Base-by-base conservation (phyloP, 2,888 invertebrate species). In the Hypomecis atomaria region DNA sequence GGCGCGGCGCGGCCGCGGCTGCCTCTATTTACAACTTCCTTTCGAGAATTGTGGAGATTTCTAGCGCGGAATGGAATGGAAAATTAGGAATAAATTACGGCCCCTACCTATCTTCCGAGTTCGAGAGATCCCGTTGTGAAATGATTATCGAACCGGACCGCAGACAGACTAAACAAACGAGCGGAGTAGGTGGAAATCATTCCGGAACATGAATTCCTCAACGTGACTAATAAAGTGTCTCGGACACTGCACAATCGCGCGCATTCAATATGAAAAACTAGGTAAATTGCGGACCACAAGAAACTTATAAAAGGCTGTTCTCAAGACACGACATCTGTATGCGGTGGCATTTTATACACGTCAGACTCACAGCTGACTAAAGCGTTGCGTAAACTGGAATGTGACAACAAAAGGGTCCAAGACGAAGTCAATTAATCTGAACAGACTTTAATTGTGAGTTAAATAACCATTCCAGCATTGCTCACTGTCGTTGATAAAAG, bases 1-100 rank as follows among this genome's bases (percentile, higher is more conserved):
- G 76, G 71, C 70, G 70, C 68, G 71, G 66, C 48, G 70, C 68
- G 71, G 66, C 48, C 64, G 66, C 45, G 61, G 54, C 75, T 66
- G 72, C 70, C 70, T 79, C 78, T 82, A 86, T 88, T 87, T 82
- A 85, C 82, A 82, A 85, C 81, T 85, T 86, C 84, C 83, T 80
- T 77, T 75, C 72, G 73, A 72, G 72, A 80, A 79, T 75, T 69
- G 64, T 72, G 67, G 67, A 70, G 70, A 70, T 67, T 68, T 70
- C 66, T 66, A 73, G 75, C 70, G 71, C 70, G 69, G 72, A 78
- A 76, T 65, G 58, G 62, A 65, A 71, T 68, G 57, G 67, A 70
- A 69, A 66, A 53, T 65, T 47, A 53, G 48, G 53, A 54, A 61
- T 64, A 61, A 65, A 49, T 59, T 57, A 57, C 44, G 23, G 52